These are phyloP conservation scores for Candoia aspera DNA, from an alignment of 2,113 vertebrate species.

Conservation along the genomic window DNA sequence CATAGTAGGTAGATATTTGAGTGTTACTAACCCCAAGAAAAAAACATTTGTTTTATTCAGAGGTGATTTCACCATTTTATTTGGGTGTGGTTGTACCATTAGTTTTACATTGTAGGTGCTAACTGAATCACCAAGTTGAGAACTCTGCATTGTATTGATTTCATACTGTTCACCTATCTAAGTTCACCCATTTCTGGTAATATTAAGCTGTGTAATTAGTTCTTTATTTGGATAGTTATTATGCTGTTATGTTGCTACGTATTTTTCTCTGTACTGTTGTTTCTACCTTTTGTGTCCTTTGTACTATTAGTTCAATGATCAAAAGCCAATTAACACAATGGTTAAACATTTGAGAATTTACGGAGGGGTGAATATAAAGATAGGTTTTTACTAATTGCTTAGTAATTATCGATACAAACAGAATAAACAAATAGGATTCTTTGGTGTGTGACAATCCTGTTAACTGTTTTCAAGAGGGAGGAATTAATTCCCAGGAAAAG, in stretches of 20 bases:
- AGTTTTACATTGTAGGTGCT: neutral
- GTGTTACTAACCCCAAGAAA: neutral
- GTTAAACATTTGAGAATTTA: conserved; percentile 1
- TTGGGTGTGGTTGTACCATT: neutral
- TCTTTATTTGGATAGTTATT: neutral
- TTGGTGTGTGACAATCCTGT: neutral
- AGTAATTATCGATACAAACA: conserved; percentile 29
- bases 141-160: neutral
- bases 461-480: conserved; percentile 40
- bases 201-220: neutral
- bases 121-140: neutral
- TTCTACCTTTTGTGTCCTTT: neutral
- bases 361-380: conserved; percentile 3
- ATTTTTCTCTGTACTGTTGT: neutral
- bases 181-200: neutral
- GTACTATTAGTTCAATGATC: conserved; percentile 1
- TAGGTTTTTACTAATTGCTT: conserved; percentile 31
- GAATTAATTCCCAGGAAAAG: neutral
- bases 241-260: neutral
- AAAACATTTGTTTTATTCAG: neutral
- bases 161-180: neutral
- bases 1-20: neutral
- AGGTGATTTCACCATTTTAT: neutral
- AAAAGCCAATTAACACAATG: neutral
- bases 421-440: conserved; percentile 13